Evolutionary conservation across 2,888 invertebrate genomes (phyloP).

Genomic region (Loripinus fragilis): DNA sequence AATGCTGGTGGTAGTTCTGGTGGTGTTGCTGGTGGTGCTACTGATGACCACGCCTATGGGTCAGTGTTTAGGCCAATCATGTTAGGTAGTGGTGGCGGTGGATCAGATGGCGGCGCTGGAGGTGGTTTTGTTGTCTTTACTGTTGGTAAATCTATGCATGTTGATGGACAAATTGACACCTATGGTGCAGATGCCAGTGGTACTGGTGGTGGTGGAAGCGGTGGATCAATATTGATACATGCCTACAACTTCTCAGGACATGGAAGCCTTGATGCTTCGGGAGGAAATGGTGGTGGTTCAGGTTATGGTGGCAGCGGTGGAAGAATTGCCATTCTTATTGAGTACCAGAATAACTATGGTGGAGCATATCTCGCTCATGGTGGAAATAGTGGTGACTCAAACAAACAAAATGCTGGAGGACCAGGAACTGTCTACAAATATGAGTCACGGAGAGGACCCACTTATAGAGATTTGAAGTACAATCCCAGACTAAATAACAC

Average conservation of each 20-base stretch:
- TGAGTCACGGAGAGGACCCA: slow-evolving; percentile 71
- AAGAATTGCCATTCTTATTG: slow-evolving; percentile 69
- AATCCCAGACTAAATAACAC: slow-evolving; percentile 69
- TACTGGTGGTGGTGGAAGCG: slow-evolving; percentile 71
- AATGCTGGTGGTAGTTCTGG: slow-evolving; percentile 67
- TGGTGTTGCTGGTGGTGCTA: slow-evolving; percentile 63
- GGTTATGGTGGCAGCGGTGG: slow-evolving; percentile 73
- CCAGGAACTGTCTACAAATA: slow-evolving; percentile 76
- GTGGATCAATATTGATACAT: slow-evolving; percentile 68
- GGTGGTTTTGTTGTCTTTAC: slow-evolving; percentile 69
- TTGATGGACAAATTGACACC: slow-evolving; percentile 68
- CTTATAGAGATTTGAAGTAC: slow-evolving; percentile 75
- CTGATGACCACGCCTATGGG: slow-evolving; percentile 61
- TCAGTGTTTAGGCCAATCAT: slow-evolving; percentile 69
- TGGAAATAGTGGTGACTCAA: slow-evolving; percentile 50
- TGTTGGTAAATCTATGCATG: slow-evolving; percentile 65
- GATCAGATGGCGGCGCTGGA: slow-evolving; percentile 61
- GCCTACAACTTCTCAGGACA: slow-evolving; percentile 74
- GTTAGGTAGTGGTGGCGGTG: slow-evolving; percentile 74
- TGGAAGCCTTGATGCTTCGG: slow-evolving; percentile 68
- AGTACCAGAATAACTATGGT: slow-evolving; percentile 64
- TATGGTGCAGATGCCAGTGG: slow-evolving; percentile 49
- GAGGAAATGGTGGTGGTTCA: slow-evolving; percentile 63
- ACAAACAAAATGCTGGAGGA: slow-evolving; percentile 62
- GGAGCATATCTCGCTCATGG: slow-evolving; percentile 69